Conservation (phyloP, 2,888 invertebrate species). For the Lasioglossum oenotherae region DNA sequence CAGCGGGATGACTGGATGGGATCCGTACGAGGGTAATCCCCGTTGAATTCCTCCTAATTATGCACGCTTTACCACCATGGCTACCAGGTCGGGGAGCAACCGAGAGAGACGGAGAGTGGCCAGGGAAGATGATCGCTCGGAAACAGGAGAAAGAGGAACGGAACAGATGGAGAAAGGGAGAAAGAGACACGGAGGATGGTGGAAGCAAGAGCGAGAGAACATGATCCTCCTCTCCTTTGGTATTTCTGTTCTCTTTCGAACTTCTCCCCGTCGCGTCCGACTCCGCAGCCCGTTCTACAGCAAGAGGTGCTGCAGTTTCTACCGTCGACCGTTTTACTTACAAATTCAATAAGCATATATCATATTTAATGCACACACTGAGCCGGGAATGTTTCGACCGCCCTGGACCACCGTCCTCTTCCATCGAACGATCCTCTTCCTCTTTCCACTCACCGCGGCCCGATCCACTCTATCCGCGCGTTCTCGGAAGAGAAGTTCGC, state of each 20-base stretch:
- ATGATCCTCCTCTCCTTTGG: constrained; percentile 39
- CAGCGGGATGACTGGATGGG: constrained; percentile 81
- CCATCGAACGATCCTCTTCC: constrained; percentile 40
- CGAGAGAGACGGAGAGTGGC: neutral
- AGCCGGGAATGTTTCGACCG: constrained; percentile 76
- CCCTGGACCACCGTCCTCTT: constrained; percentile 66
- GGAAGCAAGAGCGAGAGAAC: constrained; percentile 6
- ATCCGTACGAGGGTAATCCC: constrained; percentile 82
- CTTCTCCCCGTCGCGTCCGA: constrained; percentile 31
- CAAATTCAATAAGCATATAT: constrained; percentile 83
- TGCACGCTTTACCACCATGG: constrained; percentile 83
- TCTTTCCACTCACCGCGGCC: neutral
- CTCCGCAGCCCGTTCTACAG: constrained; percentile 60
- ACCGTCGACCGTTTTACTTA: constrained; percentile 79
- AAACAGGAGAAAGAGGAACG: constrained; percentile 21
- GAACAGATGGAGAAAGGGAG: neutral
- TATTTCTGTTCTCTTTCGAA: constrained; percentile 43
- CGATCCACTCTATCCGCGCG: neutral
- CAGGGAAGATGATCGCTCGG: constrained; percentile 12
- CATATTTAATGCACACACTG: constrained; percentile 81
- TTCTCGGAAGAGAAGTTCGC: neutral
- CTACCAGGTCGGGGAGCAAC: constrained; percentile 67
- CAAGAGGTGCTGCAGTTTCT: constrained; percentile 65
- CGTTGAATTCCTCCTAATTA: constrained; percentile 84
- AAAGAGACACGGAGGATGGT: constrained; percentile 9